Evolutionary conservation across 2,113 vertebrate genomes (phyloP), one percentile per base, ranked within the genome.

Genomic region (Ochotona curzoniae): DNA sequence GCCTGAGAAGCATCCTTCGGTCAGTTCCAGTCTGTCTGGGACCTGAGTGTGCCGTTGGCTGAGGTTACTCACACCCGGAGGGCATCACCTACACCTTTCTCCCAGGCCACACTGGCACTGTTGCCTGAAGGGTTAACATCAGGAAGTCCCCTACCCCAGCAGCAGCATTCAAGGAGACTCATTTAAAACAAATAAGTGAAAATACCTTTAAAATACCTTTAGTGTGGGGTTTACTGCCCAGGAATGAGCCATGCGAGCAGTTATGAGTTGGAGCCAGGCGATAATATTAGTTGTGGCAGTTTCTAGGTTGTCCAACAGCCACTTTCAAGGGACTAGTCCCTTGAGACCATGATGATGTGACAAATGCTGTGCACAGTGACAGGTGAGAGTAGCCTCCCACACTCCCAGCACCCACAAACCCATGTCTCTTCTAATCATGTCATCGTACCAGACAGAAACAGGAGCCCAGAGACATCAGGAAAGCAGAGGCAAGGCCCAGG

Each of bases 1-100:
- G 88, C 80, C 95, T 96, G 0, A 93, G 79, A 97, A 91, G 5
- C 13, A 54, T 92, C 97, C 71, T 81, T 83, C 97, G 97, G 63
- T 80, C 66, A 94, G 35, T 93, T 96, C 87, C 90, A 90, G 69
- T 97, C 86, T 93, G 67, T 96, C 67, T 81, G 67, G 95, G 74
- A 91, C 80, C 83, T 96, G 64, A 82, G 35, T 51, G 94, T 87
- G 6, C 25, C 4, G 54, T 54, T 93, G 91, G 88, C 28, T 97
- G 49, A 57, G 69, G 2, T 21, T 91, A 70, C 70, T 4, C 61
- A 1, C 54, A 80, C 57, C 32, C 87, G 92, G 0, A 47, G 2
- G 66, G 4, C 89, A 15, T 75, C 71, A 66, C 21, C 18, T 64
- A 8, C 10, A 88, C 83, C 92, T 89, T n/a, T 57, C 38, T 51